Evolutionary conservation across 2,113 vertebrate species (phyloP).

Genomic region (Mustela nigripes): DNA sequence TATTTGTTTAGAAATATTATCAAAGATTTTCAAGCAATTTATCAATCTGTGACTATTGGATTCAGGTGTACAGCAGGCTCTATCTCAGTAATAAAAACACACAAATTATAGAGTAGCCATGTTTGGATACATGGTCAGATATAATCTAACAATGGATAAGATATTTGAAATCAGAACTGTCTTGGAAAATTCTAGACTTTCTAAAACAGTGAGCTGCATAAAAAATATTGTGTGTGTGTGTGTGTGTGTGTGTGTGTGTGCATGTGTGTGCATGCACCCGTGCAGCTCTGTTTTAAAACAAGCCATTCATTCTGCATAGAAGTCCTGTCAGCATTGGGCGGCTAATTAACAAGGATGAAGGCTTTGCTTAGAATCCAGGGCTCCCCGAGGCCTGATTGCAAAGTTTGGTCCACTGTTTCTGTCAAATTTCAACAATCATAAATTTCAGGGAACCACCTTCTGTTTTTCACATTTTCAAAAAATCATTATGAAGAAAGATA

Average conservation of each 20-base stretch:
- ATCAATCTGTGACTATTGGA: background rate
- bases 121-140: background rate
- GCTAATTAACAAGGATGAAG: background rate
- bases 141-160: background rate
- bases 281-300: background rate
- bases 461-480: background rate
- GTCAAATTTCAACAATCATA: background rate
- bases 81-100: background rate
- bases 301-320: background rate
- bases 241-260: background rate
- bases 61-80: background rate
- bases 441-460: background rate
- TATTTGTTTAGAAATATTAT: constrained; percentile 28
- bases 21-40: background rate
- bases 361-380: background rate
- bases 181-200: background rate
- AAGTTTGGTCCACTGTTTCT: background rate
- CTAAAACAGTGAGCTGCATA: background rate
- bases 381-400: background rate
- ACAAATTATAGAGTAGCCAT: background rate
- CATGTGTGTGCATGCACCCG: accelerated
- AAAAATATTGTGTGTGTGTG: background rate
- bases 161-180: background rate
- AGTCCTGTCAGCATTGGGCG: background rate
- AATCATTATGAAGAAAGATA: background rate